phyloP scores from a whole-genome alignment of 2,888 invertebrate species.

The Spisula solida region DNA sequence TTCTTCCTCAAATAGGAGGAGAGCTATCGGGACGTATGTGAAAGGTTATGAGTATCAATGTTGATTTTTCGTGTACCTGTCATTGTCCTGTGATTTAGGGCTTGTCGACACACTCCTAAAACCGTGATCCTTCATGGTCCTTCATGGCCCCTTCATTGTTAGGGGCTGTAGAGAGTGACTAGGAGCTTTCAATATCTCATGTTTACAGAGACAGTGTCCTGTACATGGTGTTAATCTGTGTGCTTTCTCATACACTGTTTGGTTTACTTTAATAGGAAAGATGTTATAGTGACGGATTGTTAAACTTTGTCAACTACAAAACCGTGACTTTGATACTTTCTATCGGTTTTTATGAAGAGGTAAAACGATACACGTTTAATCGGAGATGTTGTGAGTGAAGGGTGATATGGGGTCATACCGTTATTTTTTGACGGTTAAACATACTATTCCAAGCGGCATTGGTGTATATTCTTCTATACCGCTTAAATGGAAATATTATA shows the following conservation, averaged over 20 bases:
- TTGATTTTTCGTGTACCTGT: conserved; percentile 28
- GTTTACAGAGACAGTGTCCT: conserved; percentile 32
- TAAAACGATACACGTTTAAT: conserved; percentile 49
- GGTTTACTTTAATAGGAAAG: conserved; percentile 30
- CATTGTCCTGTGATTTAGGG: conserved; percentile 5
- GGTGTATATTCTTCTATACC: not conserved
- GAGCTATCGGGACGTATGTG: not conserved
- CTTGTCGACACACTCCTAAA: conserved; percentile 28
- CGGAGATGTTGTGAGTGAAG: conserved; percentile 40
- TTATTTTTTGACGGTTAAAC: conserved; percentile 26
- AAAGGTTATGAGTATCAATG: not conserved
- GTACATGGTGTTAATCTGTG: conserved; percentile 30
- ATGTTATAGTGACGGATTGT: conserved; percentile 34
- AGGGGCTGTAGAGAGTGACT: conserved; percentile 11
- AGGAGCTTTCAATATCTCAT: conserved; percentile 34
- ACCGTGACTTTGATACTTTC: conserved; percentile 49
- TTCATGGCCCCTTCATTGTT: conserved; percentile 33
- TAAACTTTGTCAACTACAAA: conserved; percentile 46
- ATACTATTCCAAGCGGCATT: conserved; percentile 29
- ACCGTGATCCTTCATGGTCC: not conserved
- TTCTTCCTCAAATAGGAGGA: conserved; percentile 1
- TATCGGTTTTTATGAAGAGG: conserved; percentile 47
- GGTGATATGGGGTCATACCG: conserved; percentile 46
- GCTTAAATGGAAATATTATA: conserved; percentile 44
- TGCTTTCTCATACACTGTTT: conserved; percentile 31